These are phyloP conservation scores for Heliopora coerulea DNA, from an alignment of 92 coral and sea anemone genomes.

Conservation along the genomic window DNA sequence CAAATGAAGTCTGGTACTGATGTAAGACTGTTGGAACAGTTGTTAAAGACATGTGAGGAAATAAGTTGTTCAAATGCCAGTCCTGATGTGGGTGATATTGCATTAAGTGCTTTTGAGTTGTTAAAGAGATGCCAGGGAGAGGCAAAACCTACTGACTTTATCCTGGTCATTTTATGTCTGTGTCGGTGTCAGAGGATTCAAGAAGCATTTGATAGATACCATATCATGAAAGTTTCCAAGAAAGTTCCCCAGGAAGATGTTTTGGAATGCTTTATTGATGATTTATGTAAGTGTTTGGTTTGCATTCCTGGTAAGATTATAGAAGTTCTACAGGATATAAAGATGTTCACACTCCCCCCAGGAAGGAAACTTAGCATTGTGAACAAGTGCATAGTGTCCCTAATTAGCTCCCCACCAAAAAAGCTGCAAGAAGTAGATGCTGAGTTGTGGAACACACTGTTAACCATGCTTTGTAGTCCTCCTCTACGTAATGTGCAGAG, in stretches of 20 bases:
- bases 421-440: neutral
- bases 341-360: neutral
- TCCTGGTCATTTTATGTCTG: neutral
- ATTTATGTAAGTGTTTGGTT: conserved; percentile 1
- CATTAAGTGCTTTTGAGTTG: neutral
- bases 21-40: conserved; percentile 1
- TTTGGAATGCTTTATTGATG: conserved; percentile 2
- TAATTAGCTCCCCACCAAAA: neutral
- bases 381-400: conserved; percentile 7
- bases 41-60: conserved; percentile 9
- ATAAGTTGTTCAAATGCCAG: neutral
- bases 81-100: neutral
- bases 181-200: conserved; percentile 9
- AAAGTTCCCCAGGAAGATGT: neutral
- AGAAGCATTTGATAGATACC: neutral
- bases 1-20: conserved; percentile 11
- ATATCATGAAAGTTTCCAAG: neutral
- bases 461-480: conserved; percentile 9
- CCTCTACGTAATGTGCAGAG: conserved; percentile 11
- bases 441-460: conserved; percentile 4
- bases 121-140: neutral
- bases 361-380: neutral
- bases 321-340: neutral
- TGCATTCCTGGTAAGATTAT: neutral
- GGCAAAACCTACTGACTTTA: neutral